A percentile compares a stretch with the other conserved stretches of the same genome.
phyloP scores from a whole-genome alignment of 2,888 invertebrate species.

The Cactoblastis cactorum region DNA sequence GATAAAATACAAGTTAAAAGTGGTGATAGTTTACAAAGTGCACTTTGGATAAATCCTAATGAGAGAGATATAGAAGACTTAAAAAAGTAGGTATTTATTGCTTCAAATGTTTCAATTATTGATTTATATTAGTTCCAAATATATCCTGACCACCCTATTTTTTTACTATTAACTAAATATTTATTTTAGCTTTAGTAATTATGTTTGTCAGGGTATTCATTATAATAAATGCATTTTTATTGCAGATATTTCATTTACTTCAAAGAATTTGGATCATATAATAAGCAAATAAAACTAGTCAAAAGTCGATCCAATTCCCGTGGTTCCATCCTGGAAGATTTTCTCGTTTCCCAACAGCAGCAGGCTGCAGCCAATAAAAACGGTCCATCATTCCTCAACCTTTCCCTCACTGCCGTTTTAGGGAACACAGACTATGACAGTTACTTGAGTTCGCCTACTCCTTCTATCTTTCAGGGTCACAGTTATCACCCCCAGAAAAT shows the following conservation, averaged over 20 bases:
- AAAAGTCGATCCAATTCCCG: constrained; percentile 70
- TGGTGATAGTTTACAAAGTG: constrained; percentile 59
- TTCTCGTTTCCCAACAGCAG: constrained; percentile 41
- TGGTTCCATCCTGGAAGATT: constrained; percentile 68
- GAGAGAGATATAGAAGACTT: constrained; percentile 78
- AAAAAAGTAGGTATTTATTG: constrained; percentile 52
- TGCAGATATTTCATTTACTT: constrained; percentile 78
- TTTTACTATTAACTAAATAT: no score
- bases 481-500: constrained; percentile 41
- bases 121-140: background rate
- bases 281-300: constrained; percentile 65
- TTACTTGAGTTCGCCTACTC: constrained; percentile 34
- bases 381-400: constrained; percentile 39
- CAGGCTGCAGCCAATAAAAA: constrained; percentile 32
- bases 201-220: no score
- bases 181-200: no score
- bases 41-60: constrained; percentile 66
- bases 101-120: no score
- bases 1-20: constrained; percentile 45
- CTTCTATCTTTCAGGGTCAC: constrained; percentile 37
- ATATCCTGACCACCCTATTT: background rate
- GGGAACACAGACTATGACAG: constrained; percentile 53
- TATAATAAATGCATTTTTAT: constrained; percentile 13
- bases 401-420: constrained; percentile 46
- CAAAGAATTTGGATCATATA: constrained; percentile 75